Conservation (phyloP, 2,797 vertebrate genomes). For the Etheostoma perlongum region DNA sequence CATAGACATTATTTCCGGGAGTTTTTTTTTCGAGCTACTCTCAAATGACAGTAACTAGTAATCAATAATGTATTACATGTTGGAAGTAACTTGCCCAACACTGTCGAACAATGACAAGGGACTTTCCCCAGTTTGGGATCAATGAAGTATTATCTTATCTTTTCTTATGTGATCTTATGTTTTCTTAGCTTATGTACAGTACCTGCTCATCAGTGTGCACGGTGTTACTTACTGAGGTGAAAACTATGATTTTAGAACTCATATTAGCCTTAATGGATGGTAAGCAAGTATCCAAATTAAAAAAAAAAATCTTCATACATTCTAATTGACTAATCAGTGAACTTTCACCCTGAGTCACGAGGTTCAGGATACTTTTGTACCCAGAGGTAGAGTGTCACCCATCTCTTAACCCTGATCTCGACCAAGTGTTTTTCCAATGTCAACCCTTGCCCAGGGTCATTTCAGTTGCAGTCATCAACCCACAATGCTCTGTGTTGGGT, state of each 20-base stretch:
- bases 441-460: neutral
- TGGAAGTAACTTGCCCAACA: too few relatives aligned
- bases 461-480: neutral
- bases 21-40: too few relatives aligned
- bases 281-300: neutral
- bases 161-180: too few relatives aligned
- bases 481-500: neutral
- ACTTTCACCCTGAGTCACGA: constrained; percentile 5
- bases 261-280: neutral
- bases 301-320: neutral
- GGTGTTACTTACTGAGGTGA: too few relatives aligned
- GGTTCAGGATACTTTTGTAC: too few relatives aligned
- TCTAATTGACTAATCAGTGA: neutral
- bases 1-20: too few relatives aligned
- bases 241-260: neutral
- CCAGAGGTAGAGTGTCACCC: neutral
- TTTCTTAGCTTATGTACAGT: too few relatives aligned
- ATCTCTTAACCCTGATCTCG: constrained; percentile 6
- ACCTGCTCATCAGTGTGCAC: too few relatives aligned
- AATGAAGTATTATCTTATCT: too few relatives aligned
- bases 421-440: neutral
- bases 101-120: neutral
- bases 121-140: too few relatives aligned
- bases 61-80: too few relatives aligned
- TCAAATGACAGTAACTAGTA: too few relatives aligned